Base-by-base conservation (phyloP, 35 echinoderm and acorn worm species). In the Hemicentrotus pulcherrimus region DNA sequence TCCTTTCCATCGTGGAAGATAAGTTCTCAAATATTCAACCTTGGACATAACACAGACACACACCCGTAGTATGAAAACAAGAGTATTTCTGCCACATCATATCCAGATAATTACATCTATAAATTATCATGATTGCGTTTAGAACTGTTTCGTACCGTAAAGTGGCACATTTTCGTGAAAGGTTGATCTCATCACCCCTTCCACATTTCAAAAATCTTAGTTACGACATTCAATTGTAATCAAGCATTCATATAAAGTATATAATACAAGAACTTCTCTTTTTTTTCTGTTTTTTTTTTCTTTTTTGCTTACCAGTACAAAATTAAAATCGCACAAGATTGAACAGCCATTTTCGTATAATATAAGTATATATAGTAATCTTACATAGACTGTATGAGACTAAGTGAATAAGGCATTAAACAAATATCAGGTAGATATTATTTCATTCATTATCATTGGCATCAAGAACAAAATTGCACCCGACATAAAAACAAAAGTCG, bases 401-500 rank as follows among this genome's bases (percentile, higher is more conserved):
- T 93, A 31, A 93, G n/a, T 93, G 91, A 93, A 93, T 93, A 93
- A 93, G 91, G 91, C 91, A 93, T 93, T 45, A 52, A 93, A 93
- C 91, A 93, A 47, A 91, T 58, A 93, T 93, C 91, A 93, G 91
- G 91, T 93, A 93, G 91, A 90, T 90, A 90, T 93, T 93, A 93
- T 93, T 93, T 93, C 91, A 93, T 93, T 50, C 48, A 47, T 50
- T 93, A 50, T 93, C 91, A 93, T 93, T 93, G 91, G 91, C 91
- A 93, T 93, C 30, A 93, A 93, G 46, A 47, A 93, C 48, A 93
- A 90, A 33, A 93, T 93, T 93, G 91, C 91, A 93, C 91, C 91
- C 91, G 91, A 93, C 91, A 50, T 93, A 50, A 47, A 47, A 93
- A 93, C 48, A 93, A 50, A 70, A 93, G 91, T 93, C 91, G 91